Base-by-base conservation (phyloP, 1,140 invertebrate genomes). In the Drosophila aff. region DNA sequence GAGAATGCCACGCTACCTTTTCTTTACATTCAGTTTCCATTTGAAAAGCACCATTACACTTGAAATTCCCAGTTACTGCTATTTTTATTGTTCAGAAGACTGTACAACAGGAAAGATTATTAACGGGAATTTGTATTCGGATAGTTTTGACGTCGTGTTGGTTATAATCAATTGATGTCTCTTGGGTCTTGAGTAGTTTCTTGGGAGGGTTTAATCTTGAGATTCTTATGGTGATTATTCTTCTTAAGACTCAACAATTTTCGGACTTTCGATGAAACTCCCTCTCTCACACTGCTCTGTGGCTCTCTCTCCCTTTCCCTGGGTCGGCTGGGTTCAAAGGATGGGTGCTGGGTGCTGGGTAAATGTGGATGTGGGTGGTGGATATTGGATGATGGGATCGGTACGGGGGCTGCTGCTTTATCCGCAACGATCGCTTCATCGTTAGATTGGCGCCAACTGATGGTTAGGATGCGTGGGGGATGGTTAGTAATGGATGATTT, bases 271-370 rank as follows among this genome's bases (percentile, higher is more conserved):
- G 5, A 26, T 6, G 21, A 38, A 57, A 57, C 36, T 26, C 36
- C 50, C 18, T 61, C 61, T 58, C 61, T 58, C 50, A 28, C 23
- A 62, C 57, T 38, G 50, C 50, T 57, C 36, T 36, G 33, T 58
- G 21, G 31, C 50, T 66, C 13, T 38, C 18, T 63, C 13, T 65
- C 53, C 53, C 57, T 63, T 64, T 66, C 58, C 63, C 40, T 44
- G 58, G 58, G 58, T 66, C 26, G 46, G 18, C 62, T 71, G 44
- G 36, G 43, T 21, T 44, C 21, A 40, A 40, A 6, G 16, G 38
- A 40, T 26, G 41, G 31, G 36, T 67, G 59, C 61, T 52, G 41
- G 28, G 18, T 50, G 53, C 36, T 57, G 9, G 26, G 53, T 16
- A n/a, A 57, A 57, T 57, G 28, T 23, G 31, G 33, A 40, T 62